These are phyloP conservation scores for Oncorhynchus keta DNA, from an alignment of 2,113 vertebrate species.

Conservation along the genomic window DNA sequence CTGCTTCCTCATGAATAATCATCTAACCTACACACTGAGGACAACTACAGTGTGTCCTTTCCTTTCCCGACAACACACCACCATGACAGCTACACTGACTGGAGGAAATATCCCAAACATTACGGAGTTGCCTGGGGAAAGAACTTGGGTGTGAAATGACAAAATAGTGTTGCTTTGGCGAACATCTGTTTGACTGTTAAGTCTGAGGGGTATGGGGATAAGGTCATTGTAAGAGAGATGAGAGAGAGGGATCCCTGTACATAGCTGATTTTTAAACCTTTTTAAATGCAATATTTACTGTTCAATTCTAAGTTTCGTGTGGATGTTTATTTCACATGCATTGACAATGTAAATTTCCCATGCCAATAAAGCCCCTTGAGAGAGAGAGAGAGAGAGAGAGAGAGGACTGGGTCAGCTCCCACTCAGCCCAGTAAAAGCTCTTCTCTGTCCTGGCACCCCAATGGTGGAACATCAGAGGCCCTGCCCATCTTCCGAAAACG, in stretches of 20 bases:
- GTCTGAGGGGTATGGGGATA: conserved; percentile 1
- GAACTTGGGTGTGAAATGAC: conserved; percentile 28
- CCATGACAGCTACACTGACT: conserved; percentile 28
- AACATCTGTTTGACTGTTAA: conserved; percentile 19
- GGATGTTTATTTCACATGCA: conserved; percentile 16
- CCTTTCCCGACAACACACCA: conserved; percentile 40
- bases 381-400: too few species aligned
- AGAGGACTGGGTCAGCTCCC: too few species aligned
- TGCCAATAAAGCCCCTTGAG: too few species aligned
- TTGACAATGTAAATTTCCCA: neutral
- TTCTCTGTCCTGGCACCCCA: conserved; percentile 7
- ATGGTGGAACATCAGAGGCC: too few species aligned
- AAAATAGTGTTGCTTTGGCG: conserved; percentile 38
- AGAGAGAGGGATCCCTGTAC: neutral
- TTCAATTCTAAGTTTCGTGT: too few species aligned
- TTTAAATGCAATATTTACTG: too few species aligned
- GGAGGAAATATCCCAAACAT: neutral
- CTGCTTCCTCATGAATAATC: conserved; percentile 51
- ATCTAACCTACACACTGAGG: conserved; percentile 46
- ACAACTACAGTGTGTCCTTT: conserved; percentile 44
- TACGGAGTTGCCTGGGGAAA: neutral
- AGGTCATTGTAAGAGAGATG: conserved; percentile 14
- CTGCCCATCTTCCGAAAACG: too few species aligned
- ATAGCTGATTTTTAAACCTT: neutral
- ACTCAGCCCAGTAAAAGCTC: too few species aligned